Percentiles rank a stretch among this genome's conserved stretches.
Conservation (phyloP, 2,797 vertebrate genomes). For the Phalanger gymnotis region DNA sequence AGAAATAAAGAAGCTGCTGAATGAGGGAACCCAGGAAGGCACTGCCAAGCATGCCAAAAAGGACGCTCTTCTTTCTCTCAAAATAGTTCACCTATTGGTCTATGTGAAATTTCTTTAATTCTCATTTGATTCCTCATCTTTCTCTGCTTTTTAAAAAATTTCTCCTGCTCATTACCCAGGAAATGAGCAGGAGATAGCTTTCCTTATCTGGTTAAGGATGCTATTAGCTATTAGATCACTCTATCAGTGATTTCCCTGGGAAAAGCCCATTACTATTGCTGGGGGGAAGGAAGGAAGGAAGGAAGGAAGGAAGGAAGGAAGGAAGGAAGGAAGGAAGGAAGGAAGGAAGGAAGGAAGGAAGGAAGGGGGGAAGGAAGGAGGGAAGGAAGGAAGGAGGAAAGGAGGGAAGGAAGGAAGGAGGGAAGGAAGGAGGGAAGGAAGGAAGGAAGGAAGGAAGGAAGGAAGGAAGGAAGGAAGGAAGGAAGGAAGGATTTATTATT, state of each 20-base stretch:
- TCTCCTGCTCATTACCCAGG: neutral
- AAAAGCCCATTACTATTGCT: neutral
- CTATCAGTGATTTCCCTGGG: neutral
- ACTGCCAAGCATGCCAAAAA: neutral
- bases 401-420: no score
- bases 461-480: neutral
- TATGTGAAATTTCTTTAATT: neutral
- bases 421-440: neutral
- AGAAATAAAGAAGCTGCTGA: neutral
- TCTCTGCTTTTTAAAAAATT: neutral
- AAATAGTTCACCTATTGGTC: neutral
- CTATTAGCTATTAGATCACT: neutral
- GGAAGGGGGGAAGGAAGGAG: no score
- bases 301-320: no score
- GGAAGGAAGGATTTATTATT: neutral
- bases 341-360: no score
- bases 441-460: no score
- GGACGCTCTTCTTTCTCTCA: neutral
- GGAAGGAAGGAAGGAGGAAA: no score
- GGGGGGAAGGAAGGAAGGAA: neutral
- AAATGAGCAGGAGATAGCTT: neutral
- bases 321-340: no score
- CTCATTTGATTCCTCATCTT: neutral
- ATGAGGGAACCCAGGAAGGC: neutral
- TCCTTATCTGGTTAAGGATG: neutral